These are phyloP conservation scores for Fundulus diaphanus DNA, from an alignment of 2,797 vertebrate species.

Conservation along the genomic window DNA sequence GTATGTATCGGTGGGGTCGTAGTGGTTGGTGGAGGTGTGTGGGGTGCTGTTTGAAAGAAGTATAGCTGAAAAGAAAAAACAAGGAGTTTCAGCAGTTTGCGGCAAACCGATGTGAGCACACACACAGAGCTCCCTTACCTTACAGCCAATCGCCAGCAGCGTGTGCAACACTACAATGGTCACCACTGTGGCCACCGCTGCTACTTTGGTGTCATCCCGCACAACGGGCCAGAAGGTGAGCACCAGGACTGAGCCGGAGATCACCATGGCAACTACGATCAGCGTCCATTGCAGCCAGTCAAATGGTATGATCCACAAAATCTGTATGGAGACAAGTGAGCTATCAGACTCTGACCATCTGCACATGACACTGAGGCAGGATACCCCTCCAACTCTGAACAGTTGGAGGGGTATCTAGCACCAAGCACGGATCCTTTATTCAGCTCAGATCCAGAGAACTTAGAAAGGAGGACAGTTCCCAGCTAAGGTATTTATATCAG, in stretches of 20 bases:
- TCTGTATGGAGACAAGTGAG: slow-evolving; percentile 62
- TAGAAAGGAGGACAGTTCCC: neutral
- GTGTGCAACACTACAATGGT: slow-evolving; percentile 82
- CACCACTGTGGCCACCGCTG: slow-evolving; percentile 73
- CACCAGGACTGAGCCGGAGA: slow-evolving; percentile 85
- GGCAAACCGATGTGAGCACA: neutral
- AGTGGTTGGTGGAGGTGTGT: neutral
- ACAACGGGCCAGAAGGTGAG: slow-evolving; percentile 88
- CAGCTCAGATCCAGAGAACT: neutral
- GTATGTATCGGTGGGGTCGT: slow-evolving; percentile 22
- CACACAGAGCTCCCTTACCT: slow-evolving; percentile 71
- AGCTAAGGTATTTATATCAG: too few species aligned
- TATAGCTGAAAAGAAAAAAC: slow-evolving; percentile 68
- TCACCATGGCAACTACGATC: slow-evolving; percentile 79
- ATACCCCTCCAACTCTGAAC: neutral
- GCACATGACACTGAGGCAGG: neutral
- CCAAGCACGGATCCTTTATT: neutral
- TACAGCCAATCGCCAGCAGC: slow-evolving; percentile 87
- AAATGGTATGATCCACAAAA: slow-evolving; percentile 85
- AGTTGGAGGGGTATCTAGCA: neutral
- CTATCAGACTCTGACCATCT: neutral
- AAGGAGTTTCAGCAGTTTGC: neutral
- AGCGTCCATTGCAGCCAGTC: slow-evolving; percentile 86
- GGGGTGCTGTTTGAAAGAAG: slow-evolving; percentile 71
- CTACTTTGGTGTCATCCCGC: slow-evolving; percentile 81